phyloP scores from a whole-genome alignment of 2,797 vertebrate genomes.

The Benthosema pterotum region DNA sequence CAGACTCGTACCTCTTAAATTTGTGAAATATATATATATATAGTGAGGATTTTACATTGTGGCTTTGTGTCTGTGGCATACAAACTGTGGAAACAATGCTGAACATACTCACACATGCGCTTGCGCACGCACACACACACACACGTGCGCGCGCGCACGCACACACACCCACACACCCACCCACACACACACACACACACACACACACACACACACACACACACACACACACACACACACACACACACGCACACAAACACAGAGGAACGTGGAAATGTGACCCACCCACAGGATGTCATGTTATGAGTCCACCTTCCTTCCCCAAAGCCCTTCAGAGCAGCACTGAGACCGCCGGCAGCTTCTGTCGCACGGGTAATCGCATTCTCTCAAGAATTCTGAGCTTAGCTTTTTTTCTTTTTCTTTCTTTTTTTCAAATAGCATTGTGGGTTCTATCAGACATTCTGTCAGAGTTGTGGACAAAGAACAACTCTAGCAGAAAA shows the following conservation, averaged over 20 bases:
- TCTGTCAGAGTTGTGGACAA: too few species aligned
- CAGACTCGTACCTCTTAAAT: background rate
- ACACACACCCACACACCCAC: constrained; percentile 12
- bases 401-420: too few species aligned
- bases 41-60: background rate
- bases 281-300: constrained; percentile 76
- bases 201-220: background rate
- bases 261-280: constrained; percentile 31
- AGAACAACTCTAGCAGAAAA: too few species aligned
- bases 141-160: background rate
- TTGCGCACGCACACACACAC: background rate
- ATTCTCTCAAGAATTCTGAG: too few species aligned
- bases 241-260: constrained; percentile 22
- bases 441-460: too few species aligned
- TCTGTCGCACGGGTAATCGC: constrained; percentile 31
- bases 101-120: background rate
- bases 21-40: background rate
- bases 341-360: constrained; percentile 31
- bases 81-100: constrained; percentile 3
- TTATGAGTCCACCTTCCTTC: constrained; percentile 75
- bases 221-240: constrained; percentile 3
- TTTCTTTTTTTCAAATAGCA: too few species aligned
- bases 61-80: background rate
- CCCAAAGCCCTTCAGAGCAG: constrained; percentile 52
- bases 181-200: constrained; percentile 15